A percentile compares a stretch with the other conserved stretches of the same genome.
Conservation (phyloP, 2,113 vertebrate genomes). For the Miniopterus natalensis region DNA sequence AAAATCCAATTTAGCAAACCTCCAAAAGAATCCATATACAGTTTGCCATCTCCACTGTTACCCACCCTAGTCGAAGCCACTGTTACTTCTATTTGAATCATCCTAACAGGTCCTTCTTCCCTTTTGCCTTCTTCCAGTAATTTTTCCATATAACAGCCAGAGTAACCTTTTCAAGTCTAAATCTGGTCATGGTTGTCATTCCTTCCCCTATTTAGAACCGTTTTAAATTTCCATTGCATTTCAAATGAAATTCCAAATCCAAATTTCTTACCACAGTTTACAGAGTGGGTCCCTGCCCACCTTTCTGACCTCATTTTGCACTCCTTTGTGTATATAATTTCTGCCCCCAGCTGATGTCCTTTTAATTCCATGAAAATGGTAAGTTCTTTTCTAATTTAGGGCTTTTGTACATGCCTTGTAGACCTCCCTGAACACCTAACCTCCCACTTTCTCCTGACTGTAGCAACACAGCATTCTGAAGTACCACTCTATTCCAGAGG, state of each 20-base stretch:
- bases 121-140: not conserved
- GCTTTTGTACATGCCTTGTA: not conserved
- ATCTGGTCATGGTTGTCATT: constrained; percentile 2
- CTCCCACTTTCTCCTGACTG: not conserved
- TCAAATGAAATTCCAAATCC: constrained; percentile 38
- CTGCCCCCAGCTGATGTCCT: not conserved
- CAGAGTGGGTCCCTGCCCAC: not conserved
- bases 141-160: not conserved
- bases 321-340: not conserved
- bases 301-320: not conserved
- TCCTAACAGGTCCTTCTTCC: not conserved
- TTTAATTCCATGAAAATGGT: not conserved
- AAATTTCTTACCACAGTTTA: not conserved
- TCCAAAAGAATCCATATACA: not conserved
- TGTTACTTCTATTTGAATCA: not conserved
- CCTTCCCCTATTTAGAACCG: not conserved
- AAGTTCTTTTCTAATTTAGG: not conserved
- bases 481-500: not conserved
- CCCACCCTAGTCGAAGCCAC: not conserved
- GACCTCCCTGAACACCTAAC: not conserved
- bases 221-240: constrained; percentile 49
- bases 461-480: not conserved
- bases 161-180: constrained; percentile 4
- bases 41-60: not conserved
- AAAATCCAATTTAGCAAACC: not conserved